Percentiles rank a stretch among this genome's conserved stretches.
These are phyloP conservation scores for Neria commutata DNA, from an alignment of 2,888 invertebrate species.

Conservation along the genomic window DNA sequence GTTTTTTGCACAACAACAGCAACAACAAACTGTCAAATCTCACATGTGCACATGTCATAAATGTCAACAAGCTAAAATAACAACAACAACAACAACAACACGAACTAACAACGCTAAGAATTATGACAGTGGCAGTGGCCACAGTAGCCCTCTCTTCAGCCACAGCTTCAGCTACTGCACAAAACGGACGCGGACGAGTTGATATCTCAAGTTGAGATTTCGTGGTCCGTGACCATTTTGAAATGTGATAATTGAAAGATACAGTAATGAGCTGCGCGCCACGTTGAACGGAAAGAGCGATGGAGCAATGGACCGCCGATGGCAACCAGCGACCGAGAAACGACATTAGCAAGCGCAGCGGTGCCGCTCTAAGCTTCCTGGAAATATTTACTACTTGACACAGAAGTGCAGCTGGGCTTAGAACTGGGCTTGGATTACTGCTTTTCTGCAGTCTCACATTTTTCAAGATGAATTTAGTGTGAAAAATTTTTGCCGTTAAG, in stretches of 20 bases:
- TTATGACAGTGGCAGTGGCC: neutral
- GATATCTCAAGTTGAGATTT: conserved; percentile 43
- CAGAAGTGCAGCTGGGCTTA: conserved; percentile 48
- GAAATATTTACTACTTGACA: conserved; percentile 33
- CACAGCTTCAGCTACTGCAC: neutral
- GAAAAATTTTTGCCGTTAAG: too few relatives aligned
- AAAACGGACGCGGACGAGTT: neutral
- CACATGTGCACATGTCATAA: conserved; percentile 52
- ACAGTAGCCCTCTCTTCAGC: neutral
- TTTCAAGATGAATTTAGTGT: neutral
- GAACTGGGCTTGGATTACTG: neutral
- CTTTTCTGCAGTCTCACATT: neutral
- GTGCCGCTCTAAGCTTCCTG: conserved; percentile 20
- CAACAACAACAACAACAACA: conserved; percentile 37
- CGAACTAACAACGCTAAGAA: neutral
- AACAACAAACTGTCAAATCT: conserved; percentile 43
- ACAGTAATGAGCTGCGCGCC: conserved; percentile 22
- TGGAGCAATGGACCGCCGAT: neutral
- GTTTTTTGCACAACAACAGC: conserved; percentile 20
- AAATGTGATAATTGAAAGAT: conserved; percentile 51
- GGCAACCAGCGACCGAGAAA: conserved; percentile 40
- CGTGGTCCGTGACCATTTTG: conserved; percentile 57
- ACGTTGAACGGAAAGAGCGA: neutral
- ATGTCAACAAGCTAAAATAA: conserved; percentile 54
- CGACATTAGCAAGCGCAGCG: conserved; percentile 15